phyloP scores from a whole-genome alignment of 2,797 vertebrate species.

The Siniperca undulata region DNA sequence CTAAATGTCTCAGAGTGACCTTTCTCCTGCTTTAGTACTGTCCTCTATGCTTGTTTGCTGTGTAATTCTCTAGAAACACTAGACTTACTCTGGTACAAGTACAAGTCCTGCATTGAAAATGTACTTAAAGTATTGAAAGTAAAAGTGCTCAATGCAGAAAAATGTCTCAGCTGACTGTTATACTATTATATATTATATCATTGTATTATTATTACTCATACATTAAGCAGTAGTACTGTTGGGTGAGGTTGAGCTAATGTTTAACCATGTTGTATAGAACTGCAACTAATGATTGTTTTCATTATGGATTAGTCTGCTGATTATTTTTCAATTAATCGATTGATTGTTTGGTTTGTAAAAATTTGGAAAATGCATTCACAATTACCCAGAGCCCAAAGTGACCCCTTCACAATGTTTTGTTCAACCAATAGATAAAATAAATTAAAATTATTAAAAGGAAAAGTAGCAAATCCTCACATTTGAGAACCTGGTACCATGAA shows the following conservation, averaged over 20 bases:
- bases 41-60: not conserved
- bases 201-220: no score
- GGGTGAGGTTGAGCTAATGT: no score
- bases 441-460: not conserved
- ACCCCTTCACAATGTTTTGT: not conserved
- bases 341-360: no score
- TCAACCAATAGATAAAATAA: not conserved
- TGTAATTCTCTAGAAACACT: not conserved
- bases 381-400: not conserved
- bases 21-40: not conserved
- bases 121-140: no score
- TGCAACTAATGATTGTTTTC: no score
- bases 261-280: no score
- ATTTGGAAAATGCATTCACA: no score
- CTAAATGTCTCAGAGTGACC: constrained; percentile 17
- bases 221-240: no score
- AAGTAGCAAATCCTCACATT: not conserved
- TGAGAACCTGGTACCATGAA: not conserved
- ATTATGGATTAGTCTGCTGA: no score
- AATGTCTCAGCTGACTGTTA: not conserved
- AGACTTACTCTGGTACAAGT: not conserved
- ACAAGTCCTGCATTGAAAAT: not conserved
- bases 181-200: no score
- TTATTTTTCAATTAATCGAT: no score
- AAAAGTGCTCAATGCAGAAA: no score